These are phyloP conservation scores for Cerastoderma edule DNA, from an alignment of 2,888 invertebrate species.

Conservation along the genomic window DNA sequence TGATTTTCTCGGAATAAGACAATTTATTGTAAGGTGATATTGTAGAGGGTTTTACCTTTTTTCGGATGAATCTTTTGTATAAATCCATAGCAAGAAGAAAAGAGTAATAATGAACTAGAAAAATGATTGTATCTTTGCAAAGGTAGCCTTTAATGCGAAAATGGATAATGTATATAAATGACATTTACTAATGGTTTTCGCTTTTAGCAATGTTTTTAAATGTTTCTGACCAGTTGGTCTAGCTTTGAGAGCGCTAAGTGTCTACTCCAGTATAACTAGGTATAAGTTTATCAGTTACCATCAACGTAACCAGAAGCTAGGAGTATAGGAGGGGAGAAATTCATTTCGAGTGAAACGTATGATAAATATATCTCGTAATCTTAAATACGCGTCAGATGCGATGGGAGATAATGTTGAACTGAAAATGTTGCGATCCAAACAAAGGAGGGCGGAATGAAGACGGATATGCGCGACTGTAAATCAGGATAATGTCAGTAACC, in stretches of 20 bases:
- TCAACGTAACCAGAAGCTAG: not conserved
- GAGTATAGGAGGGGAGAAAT: not conserved
- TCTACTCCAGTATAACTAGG: not conserved
- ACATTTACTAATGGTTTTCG: not conserved
- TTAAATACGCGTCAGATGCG: constrained; percentile 9
- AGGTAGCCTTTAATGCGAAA: not conserved
- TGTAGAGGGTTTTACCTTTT: not conserved
- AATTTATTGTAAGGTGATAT: constrained; percentile 2
- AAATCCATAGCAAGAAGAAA: not conserved
- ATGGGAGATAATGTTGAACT: constrained; percentile 1
- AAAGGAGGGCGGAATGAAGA: too few species aligned
- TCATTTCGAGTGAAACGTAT: constrained; percentile 7
- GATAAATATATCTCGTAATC: constrained; percentile 4
- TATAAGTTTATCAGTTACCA: not conserved
- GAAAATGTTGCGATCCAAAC: too few species aligned
- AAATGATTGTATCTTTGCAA: not conserved
- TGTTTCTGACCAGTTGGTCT: too few species aligned
- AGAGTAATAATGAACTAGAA: not conserved
- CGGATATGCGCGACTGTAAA: too few species aligned
- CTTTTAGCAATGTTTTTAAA: not conserved
- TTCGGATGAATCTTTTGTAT: too few species aligned
- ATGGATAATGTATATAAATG: not conserved
- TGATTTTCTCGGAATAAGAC: not conserved
- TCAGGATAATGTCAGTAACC: too few species aligned
- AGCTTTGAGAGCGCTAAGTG: too few species aligned